phyloP scores from a whole-genome alignment of 2,113 vertebrate species.

The Coptodon bakossiorum region DNA sequence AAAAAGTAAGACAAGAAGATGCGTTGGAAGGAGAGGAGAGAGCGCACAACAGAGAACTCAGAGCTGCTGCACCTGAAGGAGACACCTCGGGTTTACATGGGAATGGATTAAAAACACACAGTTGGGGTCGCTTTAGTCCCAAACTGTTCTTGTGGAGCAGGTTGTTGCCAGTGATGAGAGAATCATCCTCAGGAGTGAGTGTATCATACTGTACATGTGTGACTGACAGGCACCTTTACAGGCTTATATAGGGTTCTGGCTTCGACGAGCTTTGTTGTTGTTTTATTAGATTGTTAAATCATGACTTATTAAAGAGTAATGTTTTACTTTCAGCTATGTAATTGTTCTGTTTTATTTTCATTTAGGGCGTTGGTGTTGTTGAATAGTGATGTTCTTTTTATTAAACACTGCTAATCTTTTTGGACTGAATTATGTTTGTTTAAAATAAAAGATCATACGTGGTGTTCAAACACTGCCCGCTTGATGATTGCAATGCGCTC shows the following conservation, averaged over 20 bases:
- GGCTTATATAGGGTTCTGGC: background rate
- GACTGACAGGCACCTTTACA: background rate
- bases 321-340: background rate
- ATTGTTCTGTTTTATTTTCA: background rate
- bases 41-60: background rate
- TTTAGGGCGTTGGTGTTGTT: background rate
- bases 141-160: background rate
- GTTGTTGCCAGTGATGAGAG: background rate
- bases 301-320: background rate
- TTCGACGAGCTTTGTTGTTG: background rate
- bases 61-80: background rate
- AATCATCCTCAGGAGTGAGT: background rate
- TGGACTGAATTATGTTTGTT: background rate
- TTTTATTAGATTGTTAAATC: background rate
- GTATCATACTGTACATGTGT: background rate
- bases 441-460: background rate
- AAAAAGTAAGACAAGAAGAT: background rate
- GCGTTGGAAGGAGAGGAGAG: background rate
- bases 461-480: background rate
- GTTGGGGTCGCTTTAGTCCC: background rate
- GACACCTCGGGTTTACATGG: background rate
- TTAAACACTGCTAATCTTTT: background rate
- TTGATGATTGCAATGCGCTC: background rate
- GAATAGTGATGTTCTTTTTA: fast-evolving
- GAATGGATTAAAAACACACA: background rate